Base-by-base conservation (phyloP, 2,113 vertebrate species). In the Xyrauchen texanus region DNA sequence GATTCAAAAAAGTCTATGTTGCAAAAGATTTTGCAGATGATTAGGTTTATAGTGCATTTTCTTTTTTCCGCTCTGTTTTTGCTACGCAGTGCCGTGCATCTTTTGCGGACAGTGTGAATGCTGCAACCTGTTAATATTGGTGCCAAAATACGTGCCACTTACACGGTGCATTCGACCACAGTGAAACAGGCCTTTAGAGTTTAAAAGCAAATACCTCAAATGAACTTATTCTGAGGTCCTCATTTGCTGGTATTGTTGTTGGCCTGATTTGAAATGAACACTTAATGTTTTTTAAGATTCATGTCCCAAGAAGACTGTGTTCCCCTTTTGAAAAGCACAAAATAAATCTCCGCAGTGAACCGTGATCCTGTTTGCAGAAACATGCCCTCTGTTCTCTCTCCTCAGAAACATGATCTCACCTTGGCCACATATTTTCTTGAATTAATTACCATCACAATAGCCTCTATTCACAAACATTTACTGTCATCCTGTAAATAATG, bases 391-490 rank as follows among this genome's bases (percentile, higher is more conserved):
- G 11, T 63, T 60, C 62, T 55, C 74, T 67, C 79, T 68, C 13
- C 15, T 58, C 75, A 68, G 65, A 83, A 84, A 78, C 68, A 73
- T 60, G 52, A 78, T 74, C 63, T 15, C 66, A 76, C 76, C 67
- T 73, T 55, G 65, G 78, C 78, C 67, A 79, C 79, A 79, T 65
- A 70, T 61, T 34, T 3, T 34, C 21, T 34, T 34, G 21, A 65
- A 55, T 57, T 8, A 71, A 67, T 72, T 58, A 81, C 60, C 42
- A 79, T 68, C 66, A 85, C 81, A 83, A 85, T 79, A 68, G 51
- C 42, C 68, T 76, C 65, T 57, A 77, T 85, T 83, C 81, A 83
- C 57, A 77, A 85, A 83, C 58, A 73, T 81, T 83, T 85, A 77
- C 61, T 52, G 68, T 85, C 71, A 49, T 76, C 58, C 67, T 66